Conservation (phyloP, 2,888 invertebrate genomes). For the Callimorpha dominula region DNA sequence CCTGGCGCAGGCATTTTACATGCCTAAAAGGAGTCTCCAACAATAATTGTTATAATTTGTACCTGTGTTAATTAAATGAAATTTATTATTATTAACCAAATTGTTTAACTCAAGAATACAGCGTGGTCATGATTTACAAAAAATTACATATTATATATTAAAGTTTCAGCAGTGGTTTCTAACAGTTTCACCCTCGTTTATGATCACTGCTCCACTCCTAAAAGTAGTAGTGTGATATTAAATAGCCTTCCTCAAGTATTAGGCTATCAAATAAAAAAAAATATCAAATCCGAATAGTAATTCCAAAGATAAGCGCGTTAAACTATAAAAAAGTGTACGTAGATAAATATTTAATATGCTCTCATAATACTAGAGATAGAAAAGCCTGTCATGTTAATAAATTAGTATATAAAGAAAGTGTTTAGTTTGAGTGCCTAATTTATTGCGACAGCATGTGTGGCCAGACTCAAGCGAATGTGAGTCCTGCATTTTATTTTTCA, state of each 20-base stretch:
- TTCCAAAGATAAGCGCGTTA: background rate
- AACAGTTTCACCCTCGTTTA: no score
- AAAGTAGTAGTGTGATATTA: background rate
- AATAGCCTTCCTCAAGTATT: background rate
- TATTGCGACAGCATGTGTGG: slow-evolving; percentile 25
- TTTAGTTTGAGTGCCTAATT: slow-evolving; percentile 32
- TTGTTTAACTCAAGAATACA: no score
- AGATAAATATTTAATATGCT: no score
- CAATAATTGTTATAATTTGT: no score
- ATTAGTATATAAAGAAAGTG: background rate
- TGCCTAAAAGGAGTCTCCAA: no score
- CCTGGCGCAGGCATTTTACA: no score
- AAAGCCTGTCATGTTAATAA: slow-evolving; percentile 7
- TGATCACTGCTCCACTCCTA: background rate
- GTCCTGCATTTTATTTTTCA: slow-evolving; percentile 26
- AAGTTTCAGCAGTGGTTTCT: no score
- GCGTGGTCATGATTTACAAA: no score
- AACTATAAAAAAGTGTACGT: background rate
- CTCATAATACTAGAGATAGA: background rate
- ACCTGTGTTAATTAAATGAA: no score
- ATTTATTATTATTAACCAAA: no score
- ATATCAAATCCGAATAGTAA: background rate
- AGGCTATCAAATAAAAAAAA: background rate
- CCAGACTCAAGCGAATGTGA: slow-evolving; percentile 21
- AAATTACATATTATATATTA: no score